phyloP scores from a whole-genome alignment of 2,797 vertebrate species.

The Spondyliosoma cantharus region DNA sequence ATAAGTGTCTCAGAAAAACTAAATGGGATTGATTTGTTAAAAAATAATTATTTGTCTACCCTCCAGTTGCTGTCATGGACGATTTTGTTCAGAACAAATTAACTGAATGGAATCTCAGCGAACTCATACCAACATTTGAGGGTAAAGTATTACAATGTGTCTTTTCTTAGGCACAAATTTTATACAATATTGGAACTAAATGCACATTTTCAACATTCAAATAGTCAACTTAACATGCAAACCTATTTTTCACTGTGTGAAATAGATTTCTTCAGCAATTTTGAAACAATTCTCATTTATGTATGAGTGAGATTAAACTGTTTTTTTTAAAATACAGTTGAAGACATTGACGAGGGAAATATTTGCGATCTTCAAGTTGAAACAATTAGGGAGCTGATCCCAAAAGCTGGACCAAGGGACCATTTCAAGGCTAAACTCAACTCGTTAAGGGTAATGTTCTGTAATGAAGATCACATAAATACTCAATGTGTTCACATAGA shows the following conservation, averaged over 20 bases:
- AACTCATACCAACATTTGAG: neutral
- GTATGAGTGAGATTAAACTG: neutral
- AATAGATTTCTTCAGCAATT: neutral
- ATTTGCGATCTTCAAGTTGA: neutral
- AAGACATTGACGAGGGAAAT: neutral
- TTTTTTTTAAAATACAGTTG: constrained; percentile 13
- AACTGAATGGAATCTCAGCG: constrained; percentile 13
- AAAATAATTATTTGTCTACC: neutral
- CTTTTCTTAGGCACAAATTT: too few relatives aligned
- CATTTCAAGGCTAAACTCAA: constrained; percentile 33
- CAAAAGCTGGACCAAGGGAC: constrained; percentile 11
- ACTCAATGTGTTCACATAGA: neutral
- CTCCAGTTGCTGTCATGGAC: constrained; percentile 55
- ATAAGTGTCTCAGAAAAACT: too few relatives aligned
- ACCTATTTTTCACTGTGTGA: neutral
- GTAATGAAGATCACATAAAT: too few relatives aligned
- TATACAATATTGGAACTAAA: neutral
- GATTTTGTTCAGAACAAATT: constrained; percentile 42
- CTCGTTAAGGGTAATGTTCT: constrained; percentile 40
- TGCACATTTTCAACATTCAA: too few relatives aligned
- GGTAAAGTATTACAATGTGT: constrained; percentile 32
- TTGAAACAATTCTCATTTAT: neutral
- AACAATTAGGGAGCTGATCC: neutral
- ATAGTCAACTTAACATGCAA: too few relatives aligned
- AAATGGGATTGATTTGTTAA: too few relatives aligned